These are phyloP conservation scores for Xenopus petersii DNA, from an alignment of 2,797 vertebrate genomes.

Conservation along the genomic window DNA sequence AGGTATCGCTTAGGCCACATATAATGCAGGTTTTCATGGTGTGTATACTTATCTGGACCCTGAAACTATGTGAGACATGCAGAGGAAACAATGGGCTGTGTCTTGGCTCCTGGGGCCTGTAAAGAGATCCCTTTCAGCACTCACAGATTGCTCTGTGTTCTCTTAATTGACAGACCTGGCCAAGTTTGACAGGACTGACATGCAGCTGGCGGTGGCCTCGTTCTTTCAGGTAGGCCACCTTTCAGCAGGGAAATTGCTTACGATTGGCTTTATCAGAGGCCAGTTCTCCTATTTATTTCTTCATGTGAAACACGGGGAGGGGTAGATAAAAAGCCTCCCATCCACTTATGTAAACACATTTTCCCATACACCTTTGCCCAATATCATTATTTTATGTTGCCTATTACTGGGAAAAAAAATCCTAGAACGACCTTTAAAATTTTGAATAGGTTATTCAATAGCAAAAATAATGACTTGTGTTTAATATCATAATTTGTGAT, in stretches of 20 bases:
- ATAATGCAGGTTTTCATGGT: conserved; percentile 89
- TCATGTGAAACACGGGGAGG: conserved; percentile 25
- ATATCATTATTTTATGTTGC: conserved; percentile 4
- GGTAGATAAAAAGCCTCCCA: conserved; percentile 45
- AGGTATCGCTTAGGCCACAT: conserved; percentile 74
- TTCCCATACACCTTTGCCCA: conserved; percentile 9
- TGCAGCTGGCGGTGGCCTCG: conserved; percentile 76
- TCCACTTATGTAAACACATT: conserved; percentile 26
- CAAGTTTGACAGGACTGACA: conserved; percentile 74
- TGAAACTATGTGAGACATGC: conserved; percentile 95
- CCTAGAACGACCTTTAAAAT: conserved; percentile 26
- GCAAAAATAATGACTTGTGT: conserved; percentile 11
- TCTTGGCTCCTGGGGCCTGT: conserved; percentile 75
- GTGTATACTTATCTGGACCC: conserved; percentile 84
- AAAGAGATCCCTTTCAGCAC: conserved; percentile 88
- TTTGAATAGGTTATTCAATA: conserved; percentile 7
- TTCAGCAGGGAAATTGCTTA: conserved; percentile 80
- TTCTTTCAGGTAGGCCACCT: conserved; percentile 79
- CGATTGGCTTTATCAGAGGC: conserved; percentile 68
- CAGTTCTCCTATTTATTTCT: conserved; percentile 54
- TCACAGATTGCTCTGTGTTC: conserved; percentile 89
- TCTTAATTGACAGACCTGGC: conserved; percentile 85
- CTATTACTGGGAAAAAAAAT: not conserved
- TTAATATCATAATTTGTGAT: conserved; percentile 5
- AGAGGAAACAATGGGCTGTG: conserved; percentile 86